Evolutionary conservation across 1,140 invertebrate species (phyloP), one percentile per base, ranked within the genome.

Genomic region (Halictus rubicundus): DNA sequence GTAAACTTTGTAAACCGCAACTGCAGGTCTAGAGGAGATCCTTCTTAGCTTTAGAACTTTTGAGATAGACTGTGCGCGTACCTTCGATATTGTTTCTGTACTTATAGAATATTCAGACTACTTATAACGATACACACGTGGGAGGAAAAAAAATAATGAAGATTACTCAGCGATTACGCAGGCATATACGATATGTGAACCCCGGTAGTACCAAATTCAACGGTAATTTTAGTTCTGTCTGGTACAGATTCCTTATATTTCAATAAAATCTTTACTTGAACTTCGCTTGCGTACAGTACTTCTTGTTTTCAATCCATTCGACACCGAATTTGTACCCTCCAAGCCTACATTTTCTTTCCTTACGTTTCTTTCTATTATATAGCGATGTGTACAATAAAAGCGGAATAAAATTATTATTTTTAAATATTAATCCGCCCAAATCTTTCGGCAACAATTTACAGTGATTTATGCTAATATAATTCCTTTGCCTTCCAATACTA

Each of bases 161-260:
- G 82, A 89, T 89, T 83, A 87, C 69, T 87, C 87, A 91, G 87
- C 89, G 85, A 78, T 71, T 89, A 92, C 83, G 88, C 89, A 92
- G 89, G 88, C 87, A 92, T 92, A 91, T 91, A 92, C 88, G 88
- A 92, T 92, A 92, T 90, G 87, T 91, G 91, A 93, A 93, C 91
- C 91, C 92, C 92, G 88, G 90, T 93, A 93, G 92, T 91, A 93
- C 91, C 92, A 93, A 93, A 93, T 92, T 91, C 91, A 93, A 89
- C 91, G 90, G 90, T 92, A 93, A 93, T 91, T 93, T 93, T 93
- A 93, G 92, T 93, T 93, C 92, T 93, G 92, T 93, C 92, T 93
- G 92, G 92, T 92, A 93, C 92, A 93, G 92, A 93, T 93, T 92
- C 91, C 92, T 92, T 93, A 93, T 92, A 92, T 92, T 93, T 93